phyloP scores from a whole-genome alignment of 2,888 invertebrate species.

The Ormyrus pomaceus region DNA sequence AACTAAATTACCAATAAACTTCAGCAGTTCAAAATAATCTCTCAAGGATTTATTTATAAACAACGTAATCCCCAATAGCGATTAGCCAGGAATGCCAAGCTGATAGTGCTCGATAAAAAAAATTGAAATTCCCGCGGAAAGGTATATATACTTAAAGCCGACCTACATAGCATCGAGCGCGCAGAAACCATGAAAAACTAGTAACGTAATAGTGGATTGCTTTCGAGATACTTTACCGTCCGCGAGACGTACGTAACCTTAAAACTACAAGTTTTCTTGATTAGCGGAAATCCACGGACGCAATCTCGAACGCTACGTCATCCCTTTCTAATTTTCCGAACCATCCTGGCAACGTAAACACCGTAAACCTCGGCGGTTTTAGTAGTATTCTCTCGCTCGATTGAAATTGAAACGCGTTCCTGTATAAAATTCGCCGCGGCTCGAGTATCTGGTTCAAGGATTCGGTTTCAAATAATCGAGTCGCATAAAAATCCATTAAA shows the following conservation, averaged over 20 bases:
- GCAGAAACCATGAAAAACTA: constrained; percentile 46
- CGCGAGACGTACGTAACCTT: constrained; percentile 19
- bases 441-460: not conserved
- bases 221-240: constrained; percentile 29
- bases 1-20: no score
- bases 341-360: constrained; percentile 6
- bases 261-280: constrained; percentile 48
- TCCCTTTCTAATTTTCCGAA: constrained; percentile 33
- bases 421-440: not conserved
- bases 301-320: constrained; percentile 7
- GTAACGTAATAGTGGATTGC: constrained; percentile 42
- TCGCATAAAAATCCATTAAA: no score
- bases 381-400: not conserved
- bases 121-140: constrained; percentile 9
- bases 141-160: constrained; percentile 4
- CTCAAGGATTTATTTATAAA: no score
- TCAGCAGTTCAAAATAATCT: no score
- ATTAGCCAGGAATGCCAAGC: no score
- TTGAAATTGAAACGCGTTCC: no score
- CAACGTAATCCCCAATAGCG: no score
- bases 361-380: constrained; percentile 27
- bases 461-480: not conserved
- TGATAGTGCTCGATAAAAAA: not conserved
- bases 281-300: constrained; percentile 38
- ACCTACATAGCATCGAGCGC: constrained; percentile 42